Evolutionary conservation across 2,888 invertebrate genomes (phyloP), one percentile per base, ranked within the genome.

Genomic region (Leucoptera coffeella): DNA sequence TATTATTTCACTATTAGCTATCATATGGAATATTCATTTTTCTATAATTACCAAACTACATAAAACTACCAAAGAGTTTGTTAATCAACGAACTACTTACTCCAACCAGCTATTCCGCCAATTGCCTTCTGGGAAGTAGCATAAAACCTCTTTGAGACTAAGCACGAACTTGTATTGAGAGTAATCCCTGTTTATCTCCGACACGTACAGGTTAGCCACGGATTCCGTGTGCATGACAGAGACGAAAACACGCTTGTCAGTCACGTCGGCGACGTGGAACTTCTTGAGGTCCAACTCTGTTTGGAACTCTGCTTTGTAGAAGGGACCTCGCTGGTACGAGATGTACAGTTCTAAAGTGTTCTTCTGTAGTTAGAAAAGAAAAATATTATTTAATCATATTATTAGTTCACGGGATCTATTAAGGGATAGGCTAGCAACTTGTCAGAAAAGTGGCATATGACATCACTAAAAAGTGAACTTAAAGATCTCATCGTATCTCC

Each of bases 191-290:
- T 75, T 73, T 33, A 73, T 62, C 47, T 84, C 85, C 0, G 90
- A 89, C 26, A 90, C 82, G 44, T 91, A 93, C 29, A 94, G 71
- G 52, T 91, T 80, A 3, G 86, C 80, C 12, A 78, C 48, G 9
- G 75, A 75, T 32, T 82, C 78, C 1, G 79, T 77, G 54, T 91
- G 89, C 50, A 84, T 82, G 27, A 86, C 85, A 40, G 88, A 86
- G 34, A 91, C 78, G 47, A 93, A 81, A 34, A 87, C 78, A 56
- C 85, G 76, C 40, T 81, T 80, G 39, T 83, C 83, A 1, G 85
- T 81, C 9, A 90, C 86, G 48, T 93, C 92, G 1, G 85, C 86
- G 26, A 93, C 78, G 49, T 85, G 86, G 51, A 83, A 90, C 47
- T 83, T 84, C 35, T 49, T 62, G 7, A 74, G 48, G 29, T 78